A percentile compares a stretch with the other conserved stretches of the same genome.
Evolutionary conservation across 2,113 vertebrate genomes (phyloP).

Genomic region (Conger conger): DNA sequence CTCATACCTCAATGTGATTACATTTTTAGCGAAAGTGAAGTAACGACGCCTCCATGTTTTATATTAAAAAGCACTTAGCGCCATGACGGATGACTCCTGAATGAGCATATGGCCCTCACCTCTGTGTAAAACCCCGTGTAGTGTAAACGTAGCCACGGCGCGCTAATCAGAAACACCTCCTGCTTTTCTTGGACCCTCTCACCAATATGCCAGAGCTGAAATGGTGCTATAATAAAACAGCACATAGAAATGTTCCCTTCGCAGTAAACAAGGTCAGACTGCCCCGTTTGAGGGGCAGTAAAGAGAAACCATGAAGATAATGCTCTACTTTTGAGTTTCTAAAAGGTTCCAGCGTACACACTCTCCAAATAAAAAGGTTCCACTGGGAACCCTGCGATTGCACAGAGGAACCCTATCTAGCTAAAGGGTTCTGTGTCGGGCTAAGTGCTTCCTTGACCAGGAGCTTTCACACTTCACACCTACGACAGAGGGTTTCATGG

Average conservation of each 20-base stretch:
- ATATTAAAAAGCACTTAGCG: constrained; percentile 32
- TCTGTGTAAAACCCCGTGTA: constrained; percentile 33
- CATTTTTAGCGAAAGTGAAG: constrained; percentile 39
- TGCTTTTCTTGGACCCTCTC: constrained; percentile 13
- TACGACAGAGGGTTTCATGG: too few relatives aligned
- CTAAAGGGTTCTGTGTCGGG: too few relatives aligned
- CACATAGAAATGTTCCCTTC: not conserved
- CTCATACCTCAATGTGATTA: constrained; percentile 43
- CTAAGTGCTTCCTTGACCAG: too few relatives aligned
- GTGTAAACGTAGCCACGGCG: constrained; percentile 19
- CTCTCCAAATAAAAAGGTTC: not conserved
- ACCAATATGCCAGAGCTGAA: not conserved
- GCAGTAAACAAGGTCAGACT: not conserved
- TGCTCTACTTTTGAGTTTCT: not conserved
- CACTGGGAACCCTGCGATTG: too few relatives aligned
- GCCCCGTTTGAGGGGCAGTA: not conserved
- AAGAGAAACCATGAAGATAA: not conserved
- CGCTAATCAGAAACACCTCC: constrained; percentile 7
- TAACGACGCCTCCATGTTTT: constrained; percentile 49
- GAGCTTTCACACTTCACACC: too few relatives aligned
- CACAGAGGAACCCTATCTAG: too few relatives aligned
- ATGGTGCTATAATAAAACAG: not conserved
- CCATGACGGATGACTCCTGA: constrained; percentile 13
- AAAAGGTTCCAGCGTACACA: not conserved
- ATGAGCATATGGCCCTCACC: constrained; percentile 25